Evolutionary conservation across 2,888 invertebrate genomes (phyloP), one percentile per base, ranked within the genome.

Genomic region (Polydrusus cervinus): DNA sequence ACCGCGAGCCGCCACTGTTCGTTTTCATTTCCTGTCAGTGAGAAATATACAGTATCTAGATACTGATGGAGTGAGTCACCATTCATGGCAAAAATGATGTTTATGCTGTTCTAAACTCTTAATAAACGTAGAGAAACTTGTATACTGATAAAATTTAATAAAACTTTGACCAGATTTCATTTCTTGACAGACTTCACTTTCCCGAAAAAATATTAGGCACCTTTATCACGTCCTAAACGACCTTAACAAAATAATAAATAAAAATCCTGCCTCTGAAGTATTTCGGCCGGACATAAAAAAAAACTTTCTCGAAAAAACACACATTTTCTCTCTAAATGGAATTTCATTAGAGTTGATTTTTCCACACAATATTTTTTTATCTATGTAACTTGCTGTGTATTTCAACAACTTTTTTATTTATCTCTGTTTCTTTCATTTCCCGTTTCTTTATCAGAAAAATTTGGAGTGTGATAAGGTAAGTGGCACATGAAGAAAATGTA

Each of bases 391-490:
- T 40, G 40, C 51, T 55, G 55, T 53, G 40, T 53, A 67, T 67
- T 49, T 67, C 53, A 67, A 67, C 67, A 67, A 67, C 67, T 67
- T 67, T 67, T 67, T 67, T 67, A 67, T 67, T 67, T 67, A 67
- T 51, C 67, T 20, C 20, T 53, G 20, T 38, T 53, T 67, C 51
- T 67, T 53, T 67, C 20, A 53, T 67, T 43, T 51, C 67, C 53
- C 43, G 34, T 55, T 67, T 67, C 53, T 53, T 66, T 67, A 67
- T 67, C 67, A 55, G 49, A 51, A 67, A 51, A 67, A 53, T 67
- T 53, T 40, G 18, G 10, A 25, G 53, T 20, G 18, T 18, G 53
- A 67, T 51, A 53, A 25, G 51, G 51, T 53, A 67, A 67, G 53
- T 49, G 18, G 49, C 53, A 62, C 57, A 38, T 18, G 38, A 60